Base-by-base conservation (phyloP, 2,888 invertebrate species). In the Stictocephala bisonia region DNA sequence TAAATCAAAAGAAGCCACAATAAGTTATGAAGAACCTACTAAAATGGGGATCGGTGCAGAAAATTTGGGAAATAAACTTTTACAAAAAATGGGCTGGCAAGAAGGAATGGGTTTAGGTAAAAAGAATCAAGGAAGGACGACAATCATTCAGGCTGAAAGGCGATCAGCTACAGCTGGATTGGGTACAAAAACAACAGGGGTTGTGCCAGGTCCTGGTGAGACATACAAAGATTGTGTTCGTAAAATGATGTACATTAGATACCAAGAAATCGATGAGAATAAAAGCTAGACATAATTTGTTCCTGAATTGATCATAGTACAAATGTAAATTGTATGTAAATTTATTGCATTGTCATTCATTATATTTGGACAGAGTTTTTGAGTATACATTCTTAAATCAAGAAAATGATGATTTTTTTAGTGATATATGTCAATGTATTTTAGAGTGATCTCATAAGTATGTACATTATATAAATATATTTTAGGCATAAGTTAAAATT, bases 81-180 rank as follows among this genome's bases (percentile, higher is more conserved):
- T 99, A 77, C 97, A 99, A 84, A 97, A 96, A 85, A 99, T 99
- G 99, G 99, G 99, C 3, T 99, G 99, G 99, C 93, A 93, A 4
- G 96, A 96, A 83, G 99, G 99, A 0, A 92, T 95, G 86, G 99
- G 99, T 0, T 86, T 99, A 22, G 99, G 99, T 0, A 94, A 94
- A 83, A 89, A 90, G 69, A 96, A 96, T 82, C 98, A 99, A 84
- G 98, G 96, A 13, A 87, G 96, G 80, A 94, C 95, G 24, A 94
- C 93, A 69, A 97, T 97, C 58, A 95, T 98, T 77, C 94, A 96
- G 87, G 87, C 90, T 9, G 88, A 89, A 79, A 85, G 88, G 50
- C 80, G 95, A 66, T 89, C 89, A 2, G 87, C 89, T 69, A 90
- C 93, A 20, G 95, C 94, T 2, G 98, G 98, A 0, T 86, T 98